Percentiles rank a stretch among this genome's conserved stretches.
Evolutionary conservation across 1,140 invertebrate species (phyloP).

Genomic region (Papilio aristodemus): DNA sequence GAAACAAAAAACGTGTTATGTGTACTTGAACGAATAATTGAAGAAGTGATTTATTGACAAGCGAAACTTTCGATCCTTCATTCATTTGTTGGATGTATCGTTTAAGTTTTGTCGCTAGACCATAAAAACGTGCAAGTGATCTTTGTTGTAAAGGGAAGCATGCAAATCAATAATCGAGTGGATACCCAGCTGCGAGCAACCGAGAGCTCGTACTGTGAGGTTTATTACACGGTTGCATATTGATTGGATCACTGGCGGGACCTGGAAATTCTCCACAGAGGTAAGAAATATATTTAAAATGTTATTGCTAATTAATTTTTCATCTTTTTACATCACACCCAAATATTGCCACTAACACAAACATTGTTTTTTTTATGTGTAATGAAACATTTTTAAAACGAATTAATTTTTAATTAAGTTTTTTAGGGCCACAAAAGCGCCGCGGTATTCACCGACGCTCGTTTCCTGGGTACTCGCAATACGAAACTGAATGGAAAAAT

Average conservation of each 20-base stretch:
- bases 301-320: not conserved
- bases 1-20: conserved; percentile 59
- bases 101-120: conserved; percentile 68
- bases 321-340: not conserved
- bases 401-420: conserved; percentile 10
- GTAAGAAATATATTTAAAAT: conserved; percentile 51
- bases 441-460: not conserved
- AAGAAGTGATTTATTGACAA: conserved; percentile 70
- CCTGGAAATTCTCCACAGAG: conserved; percentile 57
- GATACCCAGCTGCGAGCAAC: conserved; percentile 60
- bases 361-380: not conserved
- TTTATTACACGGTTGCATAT: conserved; percentile 73
- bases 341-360: not conserved
- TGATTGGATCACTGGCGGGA: conserved; percentile 64
- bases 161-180: conserved; percentile 75
- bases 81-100: conserved; percentile 58
- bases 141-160: conserved; percentile 64
- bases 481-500: not conserved
- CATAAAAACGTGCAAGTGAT: conserved; percentile 65
- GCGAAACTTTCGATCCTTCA: conserved; percentile 71
- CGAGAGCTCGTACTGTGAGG: conserved; percentile 67
- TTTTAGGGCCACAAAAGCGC: conserved; percentile 9
- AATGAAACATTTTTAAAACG: conserved; percentile 10
- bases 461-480: not conserved
- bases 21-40: conserved; percentile 50